A percentile compares a stretch with the other conserved stretches of the same genome.
These are phyloP conservation scores for Metacarcinus magister DNA, from an alignment of 2,888 invertebrate species.

Conservation along the genomic window DNA sequence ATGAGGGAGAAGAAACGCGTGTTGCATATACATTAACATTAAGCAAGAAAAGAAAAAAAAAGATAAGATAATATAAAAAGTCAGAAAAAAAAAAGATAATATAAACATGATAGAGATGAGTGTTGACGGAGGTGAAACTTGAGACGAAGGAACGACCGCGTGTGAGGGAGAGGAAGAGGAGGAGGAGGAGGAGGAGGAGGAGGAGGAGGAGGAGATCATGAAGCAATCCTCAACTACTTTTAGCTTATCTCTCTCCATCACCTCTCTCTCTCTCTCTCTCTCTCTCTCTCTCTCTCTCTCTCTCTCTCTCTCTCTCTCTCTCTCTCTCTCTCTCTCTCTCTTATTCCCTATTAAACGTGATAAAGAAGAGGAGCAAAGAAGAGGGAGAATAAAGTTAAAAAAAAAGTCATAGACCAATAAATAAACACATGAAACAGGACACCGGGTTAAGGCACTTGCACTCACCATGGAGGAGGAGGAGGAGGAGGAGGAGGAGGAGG, in stretches of 20 bases:
- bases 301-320: too few relatives aligned
- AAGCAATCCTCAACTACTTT: not conserved
- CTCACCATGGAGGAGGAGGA: not conserved
- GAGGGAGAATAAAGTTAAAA: not conserved
- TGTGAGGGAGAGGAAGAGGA: not conserved
- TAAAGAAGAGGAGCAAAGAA: not conserved
- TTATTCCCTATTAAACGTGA: not conserved
- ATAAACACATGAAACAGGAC: not conserved
- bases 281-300: not conserved
- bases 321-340: too few relatives aligned
- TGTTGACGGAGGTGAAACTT: not conserved
- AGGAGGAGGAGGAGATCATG: not conserved
- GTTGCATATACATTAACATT: not conserved
- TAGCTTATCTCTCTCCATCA: too few relatives aligned
- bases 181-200: not conserved
- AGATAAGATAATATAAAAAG: not conserved
- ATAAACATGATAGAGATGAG: not conserved
- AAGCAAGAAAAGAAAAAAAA: not conserved
- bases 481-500: constrained; percentile 5
- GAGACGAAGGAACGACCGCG: not conserved
- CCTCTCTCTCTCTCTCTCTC: not conserved
- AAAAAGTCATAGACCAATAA: not conserved
- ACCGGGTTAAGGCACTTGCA: not conserved
- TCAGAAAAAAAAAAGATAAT: not conserved
- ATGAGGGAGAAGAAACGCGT: not conserved